Conservation (phyloP, 2,797 vertebrate genomes). For the Dipus sagitta region DNA sequence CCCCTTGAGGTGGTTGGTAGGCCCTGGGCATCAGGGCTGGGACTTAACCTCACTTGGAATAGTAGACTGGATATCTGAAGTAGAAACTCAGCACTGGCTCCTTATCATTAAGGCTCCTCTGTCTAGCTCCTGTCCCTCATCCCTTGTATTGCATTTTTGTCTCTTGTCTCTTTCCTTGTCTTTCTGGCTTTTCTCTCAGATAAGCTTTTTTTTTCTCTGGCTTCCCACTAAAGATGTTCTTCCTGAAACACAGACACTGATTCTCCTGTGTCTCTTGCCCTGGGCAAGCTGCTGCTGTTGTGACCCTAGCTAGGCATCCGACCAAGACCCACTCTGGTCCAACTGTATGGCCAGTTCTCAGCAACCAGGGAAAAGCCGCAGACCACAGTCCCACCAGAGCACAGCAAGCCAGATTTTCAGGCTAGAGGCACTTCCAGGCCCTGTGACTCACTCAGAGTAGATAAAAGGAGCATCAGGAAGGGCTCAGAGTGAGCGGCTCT, state of each 20-base stretch:
- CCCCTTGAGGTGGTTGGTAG: fast-evolving
- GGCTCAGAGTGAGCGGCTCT: neutral
- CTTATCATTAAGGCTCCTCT: fast-evolving
- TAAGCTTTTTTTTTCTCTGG: neutral
- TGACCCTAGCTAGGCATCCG: too few species aligned
- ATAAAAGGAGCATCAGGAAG: neutral
- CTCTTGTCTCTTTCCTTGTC: neutral
- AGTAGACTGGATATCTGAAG: neutral
- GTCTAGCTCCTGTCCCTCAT: neutral
- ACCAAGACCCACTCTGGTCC: neutral
- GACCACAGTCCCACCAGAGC: neutral
- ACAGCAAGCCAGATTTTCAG: neutral
- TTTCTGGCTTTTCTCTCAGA: neutral
- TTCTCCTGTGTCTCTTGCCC: neutral
- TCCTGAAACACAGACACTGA: neutral
- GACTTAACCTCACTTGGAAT: neutral
- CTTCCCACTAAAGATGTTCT: neutral
- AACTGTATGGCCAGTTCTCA: neutral
- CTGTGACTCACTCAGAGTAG: neutral
- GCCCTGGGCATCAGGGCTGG: neutral
- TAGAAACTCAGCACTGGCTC: neutral
- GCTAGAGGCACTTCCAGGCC: neutral
- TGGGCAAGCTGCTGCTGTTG: neutral
- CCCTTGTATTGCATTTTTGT: neutral
- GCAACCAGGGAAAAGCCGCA: neutral